Evolutionary conservation across 2,797 vertebrate genomes (phyloP), one percentile per base, ranked within the genome.

Genomic region (Phoebastria nigripes): DNA sequence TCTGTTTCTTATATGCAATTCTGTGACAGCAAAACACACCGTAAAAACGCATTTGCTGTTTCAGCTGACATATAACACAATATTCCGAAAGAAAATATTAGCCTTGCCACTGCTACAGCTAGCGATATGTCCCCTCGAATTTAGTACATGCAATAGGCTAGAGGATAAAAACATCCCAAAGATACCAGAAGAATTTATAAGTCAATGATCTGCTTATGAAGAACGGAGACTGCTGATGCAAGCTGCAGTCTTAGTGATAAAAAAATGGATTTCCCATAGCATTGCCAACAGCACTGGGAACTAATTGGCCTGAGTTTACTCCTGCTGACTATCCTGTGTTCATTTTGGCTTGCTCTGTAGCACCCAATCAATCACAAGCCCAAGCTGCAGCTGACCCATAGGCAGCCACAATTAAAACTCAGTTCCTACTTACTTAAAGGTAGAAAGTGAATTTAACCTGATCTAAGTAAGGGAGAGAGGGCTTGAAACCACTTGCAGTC

Each of bases 261-360:
- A 96, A 96, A 97, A 81, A 89, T 67, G 70, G 96, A 89, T 95
- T 96, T 96, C 92, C 79, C 86, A 93, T 83, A 93, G 95, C 93
- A 87, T 24, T 47, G 93, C 83, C 42, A 0, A 67, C 18, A 93
- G 91, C 90, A 25, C 82, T 71, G 90, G 92, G 96, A 90, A 86
- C 79, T 96, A 95, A 97, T 84, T 96, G 97, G 92, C 93, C 90
- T 41, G 86, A 94, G 88, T 52, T 87, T 87, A 89, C 77, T 88
- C 87, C 94, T 39, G 76, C 95, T 96, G 96, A 94, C 92, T 89
- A 46, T 63, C 51, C 71, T 52, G 84, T 63, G 74, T 54, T 93
- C 76, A 72, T 94, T 92, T 74, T 61, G 92, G 82, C 77, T 95
- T 81, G 76, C 93, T 78, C 41, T 51, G 78, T 89, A 95, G 76